Base-by-base conservation (phyloP, 2,888 invertebrate species). In the Leptura quadrifasciata region DNA sequence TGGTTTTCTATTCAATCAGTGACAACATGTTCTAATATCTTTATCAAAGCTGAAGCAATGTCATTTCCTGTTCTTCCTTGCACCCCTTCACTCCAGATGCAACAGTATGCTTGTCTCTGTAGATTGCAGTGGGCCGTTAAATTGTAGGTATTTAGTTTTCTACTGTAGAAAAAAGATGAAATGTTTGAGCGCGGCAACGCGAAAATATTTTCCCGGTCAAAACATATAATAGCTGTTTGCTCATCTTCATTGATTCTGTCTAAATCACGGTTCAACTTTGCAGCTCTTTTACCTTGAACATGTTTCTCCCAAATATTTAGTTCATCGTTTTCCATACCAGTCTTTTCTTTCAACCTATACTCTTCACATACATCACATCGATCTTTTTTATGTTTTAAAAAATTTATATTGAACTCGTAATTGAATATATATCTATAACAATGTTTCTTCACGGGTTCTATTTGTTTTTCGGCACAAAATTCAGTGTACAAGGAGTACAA, bases 151-250 rank as follows among this genome's bases (percentile, higher is more conserved):
- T 60, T 60, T 60, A 60, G 20, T 60, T 60, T 60, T 18, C 60
- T 20, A 20, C 60, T 60, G 20, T 60, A 60, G 60, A 60, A 60
- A 18, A 60, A 60, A 60, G 21, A 60, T 60, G 60, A 60, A 15
- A 60, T 27, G 27, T 60, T 60, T 12, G 18, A 60, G 2, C 20
- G 60, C 20, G 60, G 60, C 8, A 60, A 27, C 27, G 60, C 60
- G 8, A 20, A 60, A 18, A 60, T 21, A 60, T 60, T 60, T 27
- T 60, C 60, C 2, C 10, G 17, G 20, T 60, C 60, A 20, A 20
- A 60, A 60, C 60, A 60, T 60, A 60, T 60, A 18, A 60, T 20
- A 60, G 60, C 24, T 35, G 35, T 35, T 35, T 35, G 2, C 60
- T 60, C 17, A 60, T 60, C 60, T 60, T 20, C 60, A 60, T 60